Percentiles rank a stretch among this genome's conserved stretches.
These are phyloP conservation scores for Chaetogeoica ovagalla DNA, from an alignment of 2,888 invertebrate genomes.

Conservation along the genomic window DNA sequence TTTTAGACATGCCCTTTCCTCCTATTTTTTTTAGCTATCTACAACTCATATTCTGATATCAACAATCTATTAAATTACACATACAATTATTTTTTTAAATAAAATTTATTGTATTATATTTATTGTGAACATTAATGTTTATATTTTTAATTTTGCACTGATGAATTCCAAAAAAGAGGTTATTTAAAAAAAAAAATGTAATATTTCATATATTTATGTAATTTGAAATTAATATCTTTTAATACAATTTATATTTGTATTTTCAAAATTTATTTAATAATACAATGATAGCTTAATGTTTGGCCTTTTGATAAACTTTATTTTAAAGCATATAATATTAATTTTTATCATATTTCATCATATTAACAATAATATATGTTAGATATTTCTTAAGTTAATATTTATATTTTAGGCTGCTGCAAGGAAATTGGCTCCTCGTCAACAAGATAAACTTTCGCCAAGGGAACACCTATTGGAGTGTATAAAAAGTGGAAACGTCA, in stretches of 20 bases:
- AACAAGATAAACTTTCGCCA: constrained; percentile 65
- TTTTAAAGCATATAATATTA: background rate
- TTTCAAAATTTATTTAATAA: too few relatives aligned
- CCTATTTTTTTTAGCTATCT: too few relatives aligned
- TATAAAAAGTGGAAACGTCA: constrained; percentile 70
- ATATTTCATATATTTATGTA: too few relatives aligned
- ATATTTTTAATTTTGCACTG: too few relatives aligned
- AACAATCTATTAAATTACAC: too few relatives aligned
- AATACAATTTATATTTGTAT: background rate
- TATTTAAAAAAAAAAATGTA: too few relatives aligned
- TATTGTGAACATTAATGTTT: background rate
- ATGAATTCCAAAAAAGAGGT: too few relatives aligned
- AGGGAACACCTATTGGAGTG: constrained; percentile 84
- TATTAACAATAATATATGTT: background rate
- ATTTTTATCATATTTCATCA: background rate
- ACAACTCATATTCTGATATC: too few relatives aligned
- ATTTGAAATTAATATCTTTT: background rate
- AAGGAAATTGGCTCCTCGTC: constrained; percentile 74
- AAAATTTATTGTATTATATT: too few relatives aligned
- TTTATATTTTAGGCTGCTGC: constrained; percentile 71
- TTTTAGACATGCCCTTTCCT: too few relatives aligned
- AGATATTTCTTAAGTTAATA: too few relatives aligned
- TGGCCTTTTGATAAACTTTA: background rate
- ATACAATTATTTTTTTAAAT: too few relatives aligned
- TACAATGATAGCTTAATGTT: background rate